phyloP scores from a whole-genome alignment of 2,113 vertebrate genomes.

The Salvelinus namaycush region DNA sequence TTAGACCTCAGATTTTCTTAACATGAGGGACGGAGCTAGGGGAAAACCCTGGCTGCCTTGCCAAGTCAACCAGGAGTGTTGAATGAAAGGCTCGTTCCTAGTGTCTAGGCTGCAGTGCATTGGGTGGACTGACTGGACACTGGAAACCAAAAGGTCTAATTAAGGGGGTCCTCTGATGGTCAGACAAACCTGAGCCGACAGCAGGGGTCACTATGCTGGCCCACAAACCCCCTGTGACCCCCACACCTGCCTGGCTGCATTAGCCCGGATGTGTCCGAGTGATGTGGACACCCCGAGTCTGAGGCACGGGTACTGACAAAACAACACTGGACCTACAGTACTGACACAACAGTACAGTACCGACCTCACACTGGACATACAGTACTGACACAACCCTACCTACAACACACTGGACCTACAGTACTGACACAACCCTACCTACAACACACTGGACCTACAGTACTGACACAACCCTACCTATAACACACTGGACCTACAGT shows the following conservation, averaged over 20 bases:
- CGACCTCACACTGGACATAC: neutral
- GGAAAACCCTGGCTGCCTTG: conserved; percentile 35
- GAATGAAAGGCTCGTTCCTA: conserved; percentile 65
- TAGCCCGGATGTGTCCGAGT: conserved; percentile 44
- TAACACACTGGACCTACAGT: too few relatives aligned
- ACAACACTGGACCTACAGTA: neutral
- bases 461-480: too few relatives aligned
- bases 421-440: neutral
- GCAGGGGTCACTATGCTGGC: conserved; percentile 61
- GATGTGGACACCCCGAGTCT: neutral
- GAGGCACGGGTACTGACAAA: neutral
- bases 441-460: neutral
- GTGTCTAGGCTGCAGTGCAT: conserved; percentile 37
- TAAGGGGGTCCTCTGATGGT: conserved; percentile 63
- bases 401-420: neutral
- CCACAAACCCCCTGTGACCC: conserved; percentile 66
- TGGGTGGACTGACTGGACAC: conserved; percentile 31
- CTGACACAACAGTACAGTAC: neutral
- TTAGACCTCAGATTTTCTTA: conserved; percentile 31
- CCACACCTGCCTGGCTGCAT: conserved; percentile 70
- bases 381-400: neutral
- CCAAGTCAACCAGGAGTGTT: conserved; percentile 70
- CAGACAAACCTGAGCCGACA: conserved; percentile 61
- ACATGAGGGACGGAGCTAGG: conserved; percentile 33
- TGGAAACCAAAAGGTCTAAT: conserved; percentile 61